phyloP scores from a whole-genome alignment of 1,140 invertebrate genomes.

The Bombus picipes region DNA sequence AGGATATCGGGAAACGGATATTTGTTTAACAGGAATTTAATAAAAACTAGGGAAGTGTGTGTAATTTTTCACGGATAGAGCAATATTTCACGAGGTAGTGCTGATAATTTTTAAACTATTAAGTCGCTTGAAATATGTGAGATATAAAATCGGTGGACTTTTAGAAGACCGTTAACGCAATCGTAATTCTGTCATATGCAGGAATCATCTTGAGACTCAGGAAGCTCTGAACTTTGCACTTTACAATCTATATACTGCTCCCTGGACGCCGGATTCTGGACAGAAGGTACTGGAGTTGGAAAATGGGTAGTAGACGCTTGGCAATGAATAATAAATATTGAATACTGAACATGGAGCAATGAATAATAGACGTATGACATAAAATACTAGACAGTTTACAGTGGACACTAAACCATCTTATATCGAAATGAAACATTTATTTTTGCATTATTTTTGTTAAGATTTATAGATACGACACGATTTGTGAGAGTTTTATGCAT shows the following conservation, averaged over 20 bases:
- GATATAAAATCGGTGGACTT: neutral
- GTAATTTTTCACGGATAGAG: no score
- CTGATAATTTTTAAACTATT: neutral
- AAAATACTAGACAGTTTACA: neutral
- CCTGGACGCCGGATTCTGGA: neutral
- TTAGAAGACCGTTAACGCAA: neutral
- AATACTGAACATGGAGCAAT: neutral
- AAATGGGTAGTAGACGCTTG: neutral
- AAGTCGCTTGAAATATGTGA: neutral
- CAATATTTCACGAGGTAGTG: neutral
- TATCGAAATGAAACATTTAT: neutral
- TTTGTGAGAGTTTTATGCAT: no score
- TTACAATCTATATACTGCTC: neutral
- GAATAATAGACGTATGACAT: neutral
- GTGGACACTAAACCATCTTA: neutral
- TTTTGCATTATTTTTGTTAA: no score
- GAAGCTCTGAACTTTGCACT: slow-evolving; percentile 2
- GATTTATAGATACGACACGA: no score
- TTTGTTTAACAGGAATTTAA: neutral
- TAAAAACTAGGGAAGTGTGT: neutral
- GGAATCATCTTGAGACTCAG: neutral
- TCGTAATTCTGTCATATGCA: slow-evolving; percentile 2
- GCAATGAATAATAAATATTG: neutral
- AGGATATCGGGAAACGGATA: neutral
- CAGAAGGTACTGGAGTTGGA: neutral